These are phyloP conservation scores for Aphodius sticticus DNA, from an alignment of 2,888 invertebrate species.

Conservation along the genomic window DNA sequence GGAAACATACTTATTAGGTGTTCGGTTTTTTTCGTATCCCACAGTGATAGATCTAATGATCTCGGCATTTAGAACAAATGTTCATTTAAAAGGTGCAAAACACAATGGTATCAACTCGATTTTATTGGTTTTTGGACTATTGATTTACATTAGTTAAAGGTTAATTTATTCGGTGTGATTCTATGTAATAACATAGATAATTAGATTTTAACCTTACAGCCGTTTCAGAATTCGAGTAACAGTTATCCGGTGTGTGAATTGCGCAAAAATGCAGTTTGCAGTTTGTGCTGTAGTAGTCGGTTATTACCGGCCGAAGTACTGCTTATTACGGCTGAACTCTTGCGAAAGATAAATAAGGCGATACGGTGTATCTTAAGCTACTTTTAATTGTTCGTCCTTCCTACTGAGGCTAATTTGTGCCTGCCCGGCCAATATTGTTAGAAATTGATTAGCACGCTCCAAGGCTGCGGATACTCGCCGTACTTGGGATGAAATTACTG, in stretches of 20 bases:
- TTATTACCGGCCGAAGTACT: background rate
- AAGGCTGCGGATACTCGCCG: background rate
- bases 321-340: conserved; percentile 1
- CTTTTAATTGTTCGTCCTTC: conserved; percentile 23
- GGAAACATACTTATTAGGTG: no score
- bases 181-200: background rate
- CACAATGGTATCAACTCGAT: no score
- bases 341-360: conserved; percentile 22
- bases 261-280: background rate
- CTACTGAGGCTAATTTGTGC: conserved; percentile 5
- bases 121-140: no score
- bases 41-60: no score
- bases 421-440: conserved; percentile 12
- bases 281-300: background rate
- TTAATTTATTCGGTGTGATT: no score
- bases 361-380: conserved; percentile 19
- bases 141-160: no score
- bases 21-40: no score
- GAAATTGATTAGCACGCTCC: conserved; percentile 12
- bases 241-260: background rate
- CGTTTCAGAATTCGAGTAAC: background rate
- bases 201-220: background rate
- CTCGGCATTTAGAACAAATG: no score
- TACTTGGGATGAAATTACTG: background rate
- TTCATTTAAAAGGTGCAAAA: no score